Percentiles rank a stretch among this genome's conserved stretches.
Conservation (phyloP, 2,113 vertebrate species). For the Isurus oxyrinchus region DNA sequence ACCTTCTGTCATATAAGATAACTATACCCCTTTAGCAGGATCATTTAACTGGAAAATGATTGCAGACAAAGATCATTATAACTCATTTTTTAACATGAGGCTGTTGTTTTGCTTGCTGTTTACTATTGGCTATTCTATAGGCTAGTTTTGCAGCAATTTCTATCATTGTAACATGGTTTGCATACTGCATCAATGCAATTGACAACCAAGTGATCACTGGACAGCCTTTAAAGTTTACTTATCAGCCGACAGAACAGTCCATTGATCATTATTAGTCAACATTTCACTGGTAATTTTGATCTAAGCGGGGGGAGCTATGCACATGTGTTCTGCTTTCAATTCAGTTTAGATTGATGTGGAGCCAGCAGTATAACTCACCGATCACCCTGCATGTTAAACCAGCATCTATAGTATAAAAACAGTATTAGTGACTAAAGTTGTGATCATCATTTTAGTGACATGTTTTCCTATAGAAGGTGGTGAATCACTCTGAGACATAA, state of each 20-base stretch:
- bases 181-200: not conserved
- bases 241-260: not conserved
- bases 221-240: not conserved
- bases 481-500: not conserved
- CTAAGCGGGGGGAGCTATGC: not conserved
- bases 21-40: slow-evolving; percentile 32
- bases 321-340: not conserved
- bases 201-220: not conserved
- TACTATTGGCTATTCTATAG: not conserved
- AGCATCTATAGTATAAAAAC: not conserved
- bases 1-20: slow-evolving; percentile 23
- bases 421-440: not conserved
- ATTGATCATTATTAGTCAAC: not conserved
- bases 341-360: not conserved
- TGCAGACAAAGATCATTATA: slow-evolving; percentile 30
- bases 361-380: not conserved
- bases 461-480: not conserved
- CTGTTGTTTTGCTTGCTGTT: not conserved
- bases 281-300: not conserved
- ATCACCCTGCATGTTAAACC: not conserved
- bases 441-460: not conserved
- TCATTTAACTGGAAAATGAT: slow-evolving; percentile 34
- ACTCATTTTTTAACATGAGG: slow-evolving; percentile 25
- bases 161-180: not conserved
- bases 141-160: too few relatives aligned